Evolutionary conservation across 92 coral and sea anemone genomes (phyloP), one percentile per base, ranked within the genome.

Genomic region (Umimayanthus kanabou): DNA sequence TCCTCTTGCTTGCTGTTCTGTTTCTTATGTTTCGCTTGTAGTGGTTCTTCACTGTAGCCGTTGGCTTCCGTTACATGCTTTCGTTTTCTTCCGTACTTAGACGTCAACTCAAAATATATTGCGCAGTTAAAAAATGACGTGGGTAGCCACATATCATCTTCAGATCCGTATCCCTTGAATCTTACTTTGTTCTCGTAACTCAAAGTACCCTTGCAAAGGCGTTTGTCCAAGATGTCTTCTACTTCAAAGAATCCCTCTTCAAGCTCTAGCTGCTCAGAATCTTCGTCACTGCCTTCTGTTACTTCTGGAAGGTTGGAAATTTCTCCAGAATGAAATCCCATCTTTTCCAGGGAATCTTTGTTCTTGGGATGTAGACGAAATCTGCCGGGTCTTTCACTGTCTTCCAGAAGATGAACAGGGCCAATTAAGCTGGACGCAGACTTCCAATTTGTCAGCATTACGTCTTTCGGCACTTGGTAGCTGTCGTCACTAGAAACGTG

Each of bases 141-240:
- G 15, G 89, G 89, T 13, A 89, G 76, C 91, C 91, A 89, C 91
- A 89, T 89, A 50, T 89, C 86, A 61, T 89, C 89, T 55, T 80
- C 88, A 10, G 90, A 16, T 23, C 88, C 88, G 25, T 74, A 90
- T 61, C 88, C 88, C 58, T 90, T 87, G 58, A 87, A 90, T 6
- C 90, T 33, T 20, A 87, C 88, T 67, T 87, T 81, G 70, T 90
- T 81, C 61, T 87, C 88, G 29, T 87, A 87, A 18, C 39, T 58
- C 29, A 82, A 84, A 50, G 80, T 84, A 77, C 88, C 93, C 79
- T 90, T 90, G 22, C 88, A 87, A 6, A 90, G 87, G 78, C 81
- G 88, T 65, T 89, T 87, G 39, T 47, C 80, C 61, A 87, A 25
- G 39, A 90, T 82, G 33, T 87, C 85, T 43, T 90, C 90, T 23